phyloP scores from a whole-genome alignment of 2,113 vertebrate species.

The Phocoena sinus region DNA sequence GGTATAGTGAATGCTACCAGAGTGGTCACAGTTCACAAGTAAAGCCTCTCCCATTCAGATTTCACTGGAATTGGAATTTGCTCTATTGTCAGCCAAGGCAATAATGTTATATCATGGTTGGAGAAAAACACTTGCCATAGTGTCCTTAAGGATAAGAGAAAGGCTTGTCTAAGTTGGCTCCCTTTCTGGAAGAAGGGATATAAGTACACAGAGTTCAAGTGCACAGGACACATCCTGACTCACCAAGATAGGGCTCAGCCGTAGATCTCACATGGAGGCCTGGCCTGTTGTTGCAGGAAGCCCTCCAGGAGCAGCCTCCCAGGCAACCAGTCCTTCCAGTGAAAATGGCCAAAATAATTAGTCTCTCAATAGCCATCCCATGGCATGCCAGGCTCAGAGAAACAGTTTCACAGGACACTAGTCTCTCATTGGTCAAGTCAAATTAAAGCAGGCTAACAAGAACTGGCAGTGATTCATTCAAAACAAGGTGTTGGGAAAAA shows the following conservation, averaged over 20 bases:
- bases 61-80: not conserved
- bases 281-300: constrained; percentile 69
- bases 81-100: not conserved
- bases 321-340: constrained; percentile 21
- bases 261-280: constrained; percentile 64
- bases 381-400: not conserved
- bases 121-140: constrained; percentile 46
- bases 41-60: not conserved
- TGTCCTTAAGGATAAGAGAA: constrained; percentile 50
- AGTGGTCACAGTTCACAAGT: not conserved
- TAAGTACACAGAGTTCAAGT: constrained; percentile 64
- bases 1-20: not conserved
- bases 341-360: not conserved
- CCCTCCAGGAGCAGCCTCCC: constrained; percentile 64
- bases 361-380: not conserved
- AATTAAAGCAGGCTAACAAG: constrained; percentile 73
- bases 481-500: constrained; percentile 77
- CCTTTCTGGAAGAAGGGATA: constrained; percentile 61
- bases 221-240: not conserved
- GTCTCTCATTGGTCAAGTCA: not conserved
- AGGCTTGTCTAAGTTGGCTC: constrained; percentile 50
- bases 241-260: constrained; percentile 67
- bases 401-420: not conserved
- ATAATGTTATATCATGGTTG: not conserved
- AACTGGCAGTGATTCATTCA: constrained; percentile 79